Percentiles rank a stretch among this genome's conserved stretches.
Evolutionary conservation across 2,888 invertebrate species (phyloP).

Genomic region (Gymnoscelis rufifasciata): DNA sequence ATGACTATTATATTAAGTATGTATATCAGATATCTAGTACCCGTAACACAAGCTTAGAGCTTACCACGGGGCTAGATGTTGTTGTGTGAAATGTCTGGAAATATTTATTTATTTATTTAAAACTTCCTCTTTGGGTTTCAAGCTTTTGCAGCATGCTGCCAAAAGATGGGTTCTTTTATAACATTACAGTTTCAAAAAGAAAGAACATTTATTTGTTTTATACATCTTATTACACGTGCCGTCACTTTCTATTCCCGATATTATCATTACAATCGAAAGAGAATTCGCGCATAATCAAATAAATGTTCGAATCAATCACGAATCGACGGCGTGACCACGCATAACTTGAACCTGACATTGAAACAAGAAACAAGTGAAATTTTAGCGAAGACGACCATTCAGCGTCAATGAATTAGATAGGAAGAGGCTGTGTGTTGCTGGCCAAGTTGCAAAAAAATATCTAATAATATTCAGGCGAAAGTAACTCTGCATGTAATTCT

Average conservation of each 20-base stretch:
- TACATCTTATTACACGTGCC: constrained; percentile 3
- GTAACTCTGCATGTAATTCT: too few relatives aligned
- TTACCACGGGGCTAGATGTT: too few relatives aligned
- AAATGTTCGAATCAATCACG: constrained; percentile 28
- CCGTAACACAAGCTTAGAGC: too few relatives aligned
- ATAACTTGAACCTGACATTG: constrained; percentile 44
- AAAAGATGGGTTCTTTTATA: too few relatives aligned
- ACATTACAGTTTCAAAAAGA: too few relatives aligned
- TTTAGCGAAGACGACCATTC: constrained; percentile 30
- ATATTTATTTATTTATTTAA: too few relatives aligned
- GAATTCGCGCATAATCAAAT: constrained; percentile 29
- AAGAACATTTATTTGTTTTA: background rate
- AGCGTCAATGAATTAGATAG: constrained; percentile 44
- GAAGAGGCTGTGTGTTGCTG: background rate
- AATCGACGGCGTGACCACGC: constrained; percentile 28
- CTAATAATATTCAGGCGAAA: too few relatives aligned
- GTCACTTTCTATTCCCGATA: constrained; percentile 20
- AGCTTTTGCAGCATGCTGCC: too few relatives aligned
- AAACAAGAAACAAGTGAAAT: constrained; percentile 57
- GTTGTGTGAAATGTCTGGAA: too few relatives aligned
- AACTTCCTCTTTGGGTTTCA: too few relatives aligned
- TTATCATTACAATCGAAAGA: constrained; percentile 19
- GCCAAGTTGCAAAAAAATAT: background rate
- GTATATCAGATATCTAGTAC: too few relatives aligned
- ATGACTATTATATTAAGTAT: too few relatives aligned